These are phyloP conservation scores for Puntigrus tetrazona DNA, from an alignment of 2,113 vertebrate genomes.

Conservation along the genomic window DNA sequence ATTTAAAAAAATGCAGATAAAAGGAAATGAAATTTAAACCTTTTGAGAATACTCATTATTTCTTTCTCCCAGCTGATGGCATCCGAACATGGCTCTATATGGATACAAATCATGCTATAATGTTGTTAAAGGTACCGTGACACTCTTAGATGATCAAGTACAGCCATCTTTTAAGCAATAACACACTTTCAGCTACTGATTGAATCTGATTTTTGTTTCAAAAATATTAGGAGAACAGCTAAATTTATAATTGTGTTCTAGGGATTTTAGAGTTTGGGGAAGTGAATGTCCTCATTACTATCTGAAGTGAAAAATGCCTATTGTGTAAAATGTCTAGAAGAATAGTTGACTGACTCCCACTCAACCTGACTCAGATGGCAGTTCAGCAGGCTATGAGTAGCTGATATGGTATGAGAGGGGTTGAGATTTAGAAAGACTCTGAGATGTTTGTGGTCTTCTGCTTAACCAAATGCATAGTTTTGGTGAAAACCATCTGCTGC, in stretches of 20 bases:
- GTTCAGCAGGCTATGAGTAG: background rate
- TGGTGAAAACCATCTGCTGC: background rate
- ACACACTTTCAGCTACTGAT: background rate
- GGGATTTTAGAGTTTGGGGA: slow-evolving; percentile 24
- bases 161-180: background rate
- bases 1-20: background rate
- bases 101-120: slow-evolving; percentile 83
- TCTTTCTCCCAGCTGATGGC: slow-evolving; percentile 81
- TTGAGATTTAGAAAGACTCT: background rate
- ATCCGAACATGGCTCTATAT: slow-evolving; percentile 85
- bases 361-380: background rate
- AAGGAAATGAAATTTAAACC: background rate
- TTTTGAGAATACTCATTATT: background rate
- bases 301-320: slow-evolving; percentile 28
- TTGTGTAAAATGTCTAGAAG: slow-evolving; percentile 36
- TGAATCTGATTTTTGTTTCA: background rate
- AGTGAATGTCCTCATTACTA: slow-evolving; percentile 38
- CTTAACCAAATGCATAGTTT: background rate
- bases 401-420: too few relatives aligned
- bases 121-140: slow-evolving; percentile 85
- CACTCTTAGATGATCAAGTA: background rate
- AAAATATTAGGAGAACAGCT: background rate
- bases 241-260: background rate
- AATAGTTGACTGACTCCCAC: background rate
- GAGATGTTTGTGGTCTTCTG: background rate